phyloP scores from a whole-genome alignment of 35 echinoderm and acorn worm genomes.

The Eucidaris tribuloides region DNA sequence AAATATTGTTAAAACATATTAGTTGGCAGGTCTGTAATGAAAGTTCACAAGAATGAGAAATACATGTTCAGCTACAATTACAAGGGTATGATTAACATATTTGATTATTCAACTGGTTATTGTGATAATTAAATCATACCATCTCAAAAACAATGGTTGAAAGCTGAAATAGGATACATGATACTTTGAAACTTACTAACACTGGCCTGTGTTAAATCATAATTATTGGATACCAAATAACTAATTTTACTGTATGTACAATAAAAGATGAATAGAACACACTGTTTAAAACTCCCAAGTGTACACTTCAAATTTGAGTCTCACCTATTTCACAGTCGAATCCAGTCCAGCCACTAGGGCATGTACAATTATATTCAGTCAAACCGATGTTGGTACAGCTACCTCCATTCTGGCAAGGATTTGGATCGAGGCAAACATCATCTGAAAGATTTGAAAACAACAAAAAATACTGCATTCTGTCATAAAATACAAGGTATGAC shows the following conservation, averaged over 20 bases:
- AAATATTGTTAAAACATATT: no score
- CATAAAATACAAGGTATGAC: background rate
- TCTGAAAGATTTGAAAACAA: slow-evolving; percentile 10
- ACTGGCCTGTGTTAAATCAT: background rate
- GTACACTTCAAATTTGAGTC: background rate
- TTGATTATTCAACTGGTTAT: no score
- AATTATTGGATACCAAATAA: background rate
- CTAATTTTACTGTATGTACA: background rate
- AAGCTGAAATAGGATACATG: background rate
- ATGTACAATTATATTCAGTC: slow-evolving; percentile 36
- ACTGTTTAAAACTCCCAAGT: background rate
- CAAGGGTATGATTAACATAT: no score
- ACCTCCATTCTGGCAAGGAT: slow-evolving; percentile 50
- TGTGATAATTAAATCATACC: background rate
- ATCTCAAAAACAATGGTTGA: background rate
- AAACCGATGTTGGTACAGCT: slow-evolving; percentile 51
- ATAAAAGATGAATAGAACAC: background rate
- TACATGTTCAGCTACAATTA: no score
- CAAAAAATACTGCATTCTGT: background rate
- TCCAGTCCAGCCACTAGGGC: slow-evolving; percentile 47
- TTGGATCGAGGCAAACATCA: slow-evolving; percentile 62
- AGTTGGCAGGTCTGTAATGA: no score
- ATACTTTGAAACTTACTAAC: background rate
- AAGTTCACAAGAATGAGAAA: no score
- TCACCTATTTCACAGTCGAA: slow-evolving; percentile 64